These are phyloP conservation scores for Lydus trimaculatus DNA, from an alignment of 2,888 invertebrate species.

Conservation along the genomic window DNA sequence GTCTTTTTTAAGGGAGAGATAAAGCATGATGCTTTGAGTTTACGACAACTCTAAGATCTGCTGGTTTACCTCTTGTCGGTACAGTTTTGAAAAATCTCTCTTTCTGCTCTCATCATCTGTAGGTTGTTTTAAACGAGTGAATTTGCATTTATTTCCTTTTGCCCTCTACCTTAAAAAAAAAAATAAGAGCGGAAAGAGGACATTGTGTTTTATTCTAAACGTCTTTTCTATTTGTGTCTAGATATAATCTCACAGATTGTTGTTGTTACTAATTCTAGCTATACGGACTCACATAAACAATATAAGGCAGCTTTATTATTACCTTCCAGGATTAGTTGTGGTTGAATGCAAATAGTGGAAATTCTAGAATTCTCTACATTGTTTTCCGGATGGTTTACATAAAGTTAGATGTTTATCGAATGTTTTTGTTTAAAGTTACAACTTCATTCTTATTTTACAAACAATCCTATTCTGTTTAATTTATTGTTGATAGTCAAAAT, in stretches of 20 bases:
- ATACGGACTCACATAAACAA: neutral
- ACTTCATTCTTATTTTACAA: neutral
- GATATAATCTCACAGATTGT: slow-evolving; percentile 7
- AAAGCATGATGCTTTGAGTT: no score
- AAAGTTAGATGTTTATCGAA: neutral
- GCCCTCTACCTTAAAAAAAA: no score
- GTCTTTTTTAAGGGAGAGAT: neutral
- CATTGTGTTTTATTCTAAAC: no score
- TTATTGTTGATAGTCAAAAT: no score
- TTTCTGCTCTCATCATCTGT: no score
- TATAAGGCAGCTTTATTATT: slow-evolving; percentile 3
- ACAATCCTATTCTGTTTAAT: no score
- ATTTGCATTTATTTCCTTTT: no score
- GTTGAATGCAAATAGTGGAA: slow-evolving; percentile 7
- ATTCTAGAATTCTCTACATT: slow-evolving; percentile 5
- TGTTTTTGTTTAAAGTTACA: neutral
- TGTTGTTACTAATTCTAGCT: slow-evolving; percentile 4
- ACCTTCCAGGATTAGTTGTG: neutral
- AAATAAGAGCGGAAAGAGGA: no score
- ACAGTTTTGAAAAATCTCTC: neutral
- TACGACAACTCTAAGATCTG: slow-evolving; percentile 2
- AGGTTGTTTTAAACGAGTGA: no score
- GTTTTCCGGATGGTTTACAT: slow-evolving; percentile 7
- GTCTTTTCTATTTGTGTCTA: no score
- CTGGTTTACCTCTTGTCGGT: slow-evolving; percentile 1